Base-by-base conservation (phyloP, 2,888 invertebrate species). In the Philonicus albiceps region DNA sequence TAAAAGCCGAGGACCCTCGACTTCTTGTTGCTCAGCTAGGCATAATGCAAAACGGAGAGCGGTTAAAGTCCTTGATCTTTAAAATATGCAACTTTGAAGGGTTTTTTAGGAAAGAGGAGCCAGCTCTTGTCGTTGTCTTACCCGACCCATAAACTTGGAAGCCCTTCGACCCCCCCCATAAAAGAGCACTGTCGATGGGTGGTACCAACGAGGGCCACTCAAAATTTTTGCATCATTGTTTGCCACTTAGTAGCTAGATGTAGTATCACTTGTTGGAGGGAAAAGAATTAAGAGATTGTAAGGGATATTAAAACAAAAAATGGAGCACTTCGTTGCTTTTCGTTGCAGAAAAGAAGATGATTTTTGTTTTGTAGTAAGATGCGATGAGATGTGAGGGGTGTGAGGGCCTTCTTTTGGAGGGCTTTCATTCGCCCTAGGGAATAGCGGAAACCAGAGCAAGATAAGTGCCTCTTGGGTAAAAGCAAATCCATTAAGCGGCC, bases 161-260 rank as follows among this genome's bases (percentile, higher is more conserved):
- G 64, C 64, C 64, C 64, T 64, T 27, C 27, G 64, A 76, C 40
- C 76, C 19, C 19, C 37, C 11, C 27, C 64, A 7, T 64, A 43
- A 34, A 76, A 40, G 40, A 34, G 19, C 40, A 7, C 76, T 19
- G 40, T 76, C 76, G 76, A 76, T 76, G 76, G 40, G 40, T 31
- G 5, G 2, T 22, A 40, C 40, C 22, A 19, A 76, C 7, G 19
- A 76, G 64, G 37, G 40, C 19, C 76, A 40, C 76, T 76, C 40
- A 19, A 11, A 40, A 75, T 40, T 76, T 76, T 40, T 76, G 76
- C 76, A 76, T 76, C 76, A 43, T 76, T 76, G 76, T 76, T 76
- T 76, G 76, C 76, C 76, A 76, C 76, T 76, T 76, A 76, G 76
- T 76, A 76, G 76, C 76, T 76, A 22, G 76, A 40, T 76, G 76